These are phyloP conservation scores for Pygathrix nemaeus DNA, from an alignment of 2,113 vertebrate species.

Conservation along the genomic window DNA sequence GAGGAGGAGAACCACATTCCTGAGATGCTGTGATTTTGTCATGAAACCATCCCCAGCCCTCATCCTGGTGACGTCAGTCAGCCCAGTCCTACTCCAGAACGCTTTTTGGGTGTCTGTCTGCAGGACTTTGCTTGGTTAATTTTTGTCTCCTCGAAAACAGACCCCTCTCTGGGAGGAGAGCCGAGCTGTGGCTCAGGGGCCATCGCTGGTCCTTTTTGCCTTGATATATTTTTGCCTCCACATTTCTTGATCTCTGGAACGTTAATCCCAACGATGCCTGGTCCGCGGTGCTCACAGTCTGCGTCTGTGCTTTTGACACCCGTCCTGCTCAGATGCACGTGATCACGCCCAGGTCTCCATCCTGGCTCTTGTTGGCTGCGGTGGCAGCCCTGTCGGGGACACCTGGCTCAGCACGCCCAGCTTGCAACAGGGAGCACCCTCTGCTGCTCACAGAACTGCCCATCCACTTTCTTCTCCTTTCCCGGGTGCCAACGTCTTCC, in stretches of 20 bases:
- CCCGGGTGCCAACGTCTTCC: background rate
- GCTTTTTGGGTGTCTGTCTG: background rate
- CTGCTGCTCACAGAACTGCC: background rate
- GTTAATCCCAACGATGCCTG: background rate
- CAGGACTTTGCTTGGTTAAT: background rate
- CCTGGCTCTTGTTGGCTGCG: background rate
- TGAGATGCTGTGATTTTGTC: background rate
- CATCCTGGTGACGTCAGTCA: background rate
- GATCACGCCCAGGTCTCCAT: background rate
- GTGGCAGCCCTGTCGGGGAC: fast-evolving
- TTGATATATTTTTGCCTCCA: background rate
- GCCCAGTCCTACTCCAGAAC: background rate
- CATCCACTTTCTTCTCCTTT: background rate
- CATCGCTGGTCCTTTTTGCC: background rate
- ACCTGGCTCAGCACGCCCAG: background rate
- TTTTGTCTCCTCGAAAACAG: background rate
- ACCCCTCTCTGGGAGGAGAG: background rate
- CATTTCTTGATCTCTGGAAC: background rate
- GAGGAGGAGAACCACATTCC: background rate
- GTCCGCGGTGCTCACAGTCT: fast-evolving
- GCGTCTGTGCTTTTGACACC: background rate
- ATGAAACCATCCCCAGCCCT: background rate
- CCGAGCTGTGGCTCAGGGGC: background rate
- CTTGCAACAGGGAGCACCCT: background rate
- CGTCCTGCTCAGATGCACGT: background rate